Conservation (phyloP, 23 tunicate genomes). For the Pegea sp. region DNA sequence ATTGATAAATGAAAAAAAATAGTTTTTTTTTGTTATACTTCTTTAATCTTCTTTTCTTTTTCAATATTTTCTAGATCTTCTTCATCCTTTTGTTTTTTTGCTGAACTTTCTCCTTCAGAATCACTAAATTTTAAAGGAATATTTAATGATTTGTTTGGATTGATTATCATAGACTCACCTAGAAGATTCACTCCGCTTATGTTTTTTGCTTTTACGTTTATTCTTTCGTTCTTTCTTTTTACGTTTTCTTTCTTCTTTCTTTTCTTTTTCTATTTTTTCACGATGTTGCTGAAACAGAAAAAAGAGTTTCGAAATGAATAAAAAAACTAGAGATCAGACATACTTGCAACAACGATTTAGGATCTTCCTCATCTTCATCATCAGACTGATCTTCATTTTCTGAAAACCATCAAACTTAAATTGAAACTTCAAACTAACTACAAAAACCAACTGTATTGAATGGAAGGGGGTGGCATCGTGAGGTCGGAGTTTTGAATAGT, state of each 20-base stretch:
- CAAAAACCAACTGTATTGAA: background rate
- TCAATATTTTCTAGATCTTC: constrained; percentile 30
- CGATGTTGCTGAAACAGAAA: constrained; percentile 31
- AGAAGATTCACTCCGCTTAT: constrained; percentile 22
- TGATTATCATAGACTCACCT: too few species aligned
- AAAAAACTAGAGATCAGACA: background rate
- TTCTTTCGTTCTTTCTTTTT: constrained; percentile 32
- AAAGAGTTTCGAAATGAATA: too few species aligned
- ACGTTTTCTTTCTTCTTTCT: constrained; percentile 25
- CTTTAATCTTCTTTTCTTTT: constrained; percentile 15
- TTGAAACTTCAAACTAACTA: too few species aligned
- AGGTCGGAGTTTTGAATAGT: constrained; percentile 5
- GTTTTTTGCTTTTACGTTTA: constrained; percentile 16
- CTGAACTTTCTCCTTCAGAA: too few species aligned
- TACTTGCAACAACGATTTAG: constrained; percentile 46
- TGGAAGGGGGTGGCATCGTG: constrained; percentile 8
- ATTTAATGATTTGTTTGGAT: too few species aligned
- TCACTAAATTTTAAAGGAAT: too few species aligned
- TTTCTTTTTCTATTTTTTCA: constrained; percentile 20
- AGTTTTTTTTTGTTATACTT: constrained; percentile 5
- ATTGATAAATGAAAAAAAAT: background rate
- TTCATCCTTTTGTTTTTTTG: constrained; percentile 27
- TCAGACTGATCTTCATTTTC: constrained; percentile 8
- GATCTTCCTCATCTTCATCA: constrained; percentile 12
- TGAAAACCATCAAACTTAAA: too few species aligned